A percentile compares a stretch with the other conserved stretches of the same genome.
Evolutionary conservation across 2,888 invertebrate genomes (phyloP).

Genomic region (Pyrrhosoma nymphula): DNA sequence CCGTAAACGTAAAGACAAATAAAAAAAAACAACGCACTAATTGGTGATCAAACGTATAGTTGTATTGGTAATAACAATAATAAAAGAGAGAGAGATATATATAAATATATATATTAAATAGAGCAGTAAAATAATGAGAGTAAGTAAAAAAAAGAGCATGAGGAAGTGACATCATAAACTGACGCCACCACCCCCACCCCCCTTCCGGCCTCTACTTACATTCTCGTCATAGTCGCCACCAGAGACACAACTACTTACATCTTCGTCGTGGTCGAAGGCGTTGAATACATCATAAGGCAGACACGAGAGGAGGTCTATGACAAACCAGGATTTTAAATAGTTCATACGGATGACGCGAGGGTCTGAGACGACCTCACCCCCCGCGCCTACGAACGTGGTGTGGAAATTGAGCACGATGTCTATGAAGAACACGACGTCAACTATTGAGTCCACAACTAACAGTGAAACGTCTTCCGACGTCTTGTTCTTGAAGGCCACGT

Average conservation of each 20-base stretch:
- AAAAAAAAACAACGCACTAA: constrained; percentile 51
- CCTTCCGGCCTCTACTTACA: constrained; percentile 70
- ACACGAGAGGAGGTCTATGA: constrained; percentile 99
- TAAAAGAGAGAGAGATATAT: constrained; percentile 47
- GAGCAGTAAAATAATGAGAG: constrained; percentile 43
- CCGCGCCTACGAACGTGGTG: constrained; percentile 99
- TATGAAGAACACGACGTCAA: constrained; percentile 99
- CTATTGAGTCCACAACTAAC: constrained; percentile 96
- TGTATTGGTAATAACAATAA: neutral
- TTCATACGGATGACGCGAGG: constrained; percentile 99
- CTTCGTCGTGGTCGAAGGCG: constrained; percentile 99
- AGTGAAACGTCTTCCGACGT: constrained; percentile 97
- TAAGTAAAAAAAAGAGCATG: constrained; percentile 20
- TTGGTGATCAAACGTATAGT: constrained; percentile 50
- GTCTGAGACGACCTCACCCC: constrained; percentile 98
- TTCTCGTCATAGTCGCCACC: constrained; percentile 70
- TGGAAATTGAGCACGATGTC: constrained; percentile 99
- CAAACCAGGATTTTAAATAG: constrained; percentile 99
- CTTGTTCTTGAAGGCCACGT: constrained; percentile 99
- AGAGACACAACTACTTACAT: constrained; percentile 81
- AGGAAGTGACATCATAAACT: constrained; percentile 62
- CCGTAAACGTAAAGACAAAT: neutral
- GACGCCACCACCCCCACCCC: constrained; percentile 66
- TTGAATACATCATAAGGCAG: constrained; percentile 99
- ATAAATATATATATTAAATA: constrained; percentile 11